Conservation (phyloP, 2,888 invertebrate genomes). For the Scaptomyza cyrtandrae region DNA sequence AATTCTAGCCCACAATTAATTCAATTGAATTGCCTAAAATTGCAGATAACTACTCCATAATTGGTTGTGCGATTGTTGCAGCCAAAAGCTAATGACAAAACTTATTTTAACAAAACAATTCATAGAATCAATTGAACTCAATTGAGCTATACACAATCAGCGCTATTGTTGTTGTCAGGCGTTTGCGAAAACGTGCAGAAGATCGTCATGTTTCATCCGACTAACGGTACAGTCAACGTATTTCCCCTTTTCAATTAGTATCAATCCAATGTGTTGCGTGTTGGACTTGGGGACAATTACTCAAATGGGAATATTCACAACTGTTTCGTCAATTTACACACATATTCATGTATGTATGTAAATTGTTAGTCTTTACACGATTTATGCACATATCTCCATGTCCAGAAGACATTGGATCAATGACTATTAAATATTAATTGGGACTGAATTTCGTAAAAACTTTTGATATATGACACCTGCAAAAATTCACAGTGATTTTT, state of each 20-base stretch:
- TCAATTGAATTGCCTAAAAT: slow-evolving; percentile 16
- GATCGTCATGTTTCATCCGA: background rate
- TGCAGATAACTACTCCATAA: slow-evolving; percentile 14
- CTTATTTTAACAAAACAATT: slow-evolving; percentile 28
- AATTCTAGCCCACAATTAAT: slow-evolving; percentile 9
- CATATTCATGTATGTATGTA: no score
- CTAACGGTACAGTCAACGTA: background rate
- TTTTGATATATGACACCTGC: slow-evolving; percentile 49
- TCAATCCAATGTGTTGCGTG: slow-evolving; percentile 30
- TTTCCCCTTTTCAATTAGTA: slow-evolving; percentile 45
- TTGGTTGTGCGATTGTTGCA: slow-evolving; percentile 17
- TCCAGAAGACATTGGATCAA: slow-evolving; percentile 22
- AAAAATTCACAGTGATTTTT: slow-evolving; percentile 19
- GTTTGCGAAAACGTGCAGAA: slow-evolving; percentile 63
- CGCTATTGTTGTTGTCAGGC: slow-evolving; percentile 54
- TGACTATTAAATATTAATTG: slow-evolving; percentile 42
- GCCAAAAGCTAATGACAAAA: slow-evolving; percentile 15
- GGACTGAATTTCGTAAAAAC: background rate
- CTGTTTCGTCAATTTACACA: background rate
- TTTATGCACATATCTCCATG: background rate
- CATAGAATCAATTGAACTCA: slow-evolving; percentile 75
- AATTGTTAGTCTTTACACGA: background rate
- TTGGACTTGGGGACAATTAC: slow-evolving; percentile 10
- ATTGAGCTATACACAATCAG: slow-evolving; percentile 56
- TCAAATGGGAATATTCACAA: slow-evolving; percentile 22